Evolutionary conservation across 2,113 vertebrate species (phyloP).

Genomic region (Macquaria ambigua): DNA sequence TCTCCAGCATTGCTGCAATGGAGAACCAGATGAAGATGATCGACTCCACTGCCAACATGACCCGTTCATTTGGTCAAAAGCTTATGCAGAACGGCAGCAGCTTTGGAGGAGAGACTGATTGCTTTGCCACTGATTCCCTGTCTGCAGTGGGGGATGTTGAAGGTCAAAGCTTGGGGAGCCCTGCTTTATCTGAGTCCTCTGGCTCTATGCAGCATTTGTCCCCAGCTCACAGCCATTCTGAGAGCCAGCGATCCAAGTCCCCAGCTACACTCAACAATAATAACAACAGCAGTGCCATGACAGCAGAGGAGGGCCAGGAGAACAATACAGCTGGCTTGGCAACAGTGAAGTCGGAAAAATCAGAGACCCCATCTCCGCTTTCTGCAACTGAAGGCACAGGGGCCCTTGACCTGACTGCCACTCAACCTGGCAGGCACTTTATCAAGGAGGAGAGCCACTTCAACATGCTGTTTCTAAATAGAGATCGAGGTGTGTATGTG

Average conservation of each 20-base stretch:
- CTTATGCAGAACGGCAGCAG: conserved; percentile 87
- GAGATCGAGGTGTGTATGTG: conserved; percentile 97
- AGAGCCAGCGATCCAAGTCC: conserved; percentile 93
- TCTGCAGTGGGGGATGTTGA: conserved; percentile 91
- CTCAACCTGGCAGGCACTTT: conserved; percentile 88
- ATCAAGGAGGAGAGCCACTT: conserved; percentile 97
- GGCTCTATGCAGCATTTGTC: conserved; percentile 94
- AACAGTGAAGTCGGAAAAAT: conserved; percentile 95
- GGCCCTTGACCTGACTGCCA: conserved; percentile 96
- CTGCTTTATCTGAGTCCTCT: conserved; percentile 94
- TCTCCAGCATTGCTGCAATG: conserved; percentile 96
- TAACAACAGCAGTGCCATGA: conserved; percentile 75
- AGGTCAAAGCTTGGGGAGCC: conserved; percentile 94
- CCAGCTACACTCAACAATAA: conserved; percentile 84
- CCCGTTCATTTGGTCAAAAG: conserved; percentile 88
- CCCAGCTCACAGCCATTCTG: conserved; percentile 91
- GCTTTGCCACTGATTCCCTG: conserved; percentile 91
- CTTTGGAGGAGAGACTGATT: conserved; percentile 92
- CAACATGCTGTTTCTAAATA: conserved; percentile 96
- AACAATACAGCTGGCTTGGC: conserved; percentile 78
- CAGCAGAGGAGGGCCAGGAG: conserved; percentile 88
- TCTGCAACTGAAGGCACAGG: conserved; percentile 90
- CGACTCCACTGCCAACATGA: conserved; percentile 92
- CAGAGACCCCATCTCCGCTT: conserved; percentile 90
- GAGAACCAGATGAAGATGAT: conserved; percentile 99